Evolutionary conservation across 2,888 invertebrate species (phyloP).

Genomic region (Alloscopus bannaensis): DNA sequence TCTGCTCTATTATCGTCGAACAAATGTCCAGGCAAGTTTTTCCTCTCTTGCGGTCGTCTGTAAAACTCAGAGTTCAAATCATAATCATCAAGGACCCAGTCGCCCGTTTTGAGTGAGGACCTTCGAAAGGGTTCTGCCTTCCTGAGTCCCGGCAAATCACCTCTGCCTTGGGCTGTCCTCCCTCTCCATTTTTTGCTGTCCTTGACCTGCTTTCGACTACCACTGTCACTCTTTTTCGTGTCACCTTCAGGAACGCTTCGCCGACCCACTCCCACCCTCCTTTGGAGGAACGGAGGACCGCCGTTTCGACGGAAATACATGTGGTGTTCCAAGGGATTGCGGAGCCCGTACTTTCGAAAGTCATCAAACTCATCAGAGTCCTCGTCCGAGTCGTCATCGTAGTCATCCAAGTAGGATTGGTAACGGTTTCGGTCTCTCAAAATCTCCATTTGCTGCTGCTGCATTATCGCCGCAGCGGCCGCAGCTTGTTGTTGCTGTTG

Average conservation of each 20-base stretch:
- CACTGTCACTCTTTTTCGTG: constrained; percentile 6
- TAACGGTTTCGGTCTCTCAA: constrained; percentile 35
- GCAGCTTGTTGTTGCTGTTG: constrained; percentile 59
- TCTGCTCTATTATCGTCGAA: constrained; percentile 16
- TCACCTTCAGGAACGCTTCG: not conserved
- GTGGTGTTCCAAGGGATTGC: constrained; percentile 45
- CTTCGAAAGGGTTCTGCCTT: not conserved
- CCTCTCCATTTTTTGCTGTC: not conserved
- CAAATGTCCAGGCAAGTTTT: constrained; percentile 10
- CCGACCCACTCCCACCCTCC: constrained; percentile 8
- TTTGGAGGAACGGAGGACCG: not conserved
- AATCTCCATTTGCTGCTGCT: constrained; percentile 41
- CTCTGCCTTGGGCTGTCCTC: too few species aligned
- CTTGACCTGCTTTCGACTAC: too few species aligned
- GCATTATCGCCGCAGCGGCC: constrained; percentile 50
- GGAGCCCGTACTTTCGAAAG: constrained; percentile 23
- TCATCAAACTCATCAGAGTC: constrained; percentile 64
- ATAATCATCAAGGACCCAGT: constrained; percentile 64
- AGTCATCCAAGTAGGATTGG: constrained; percentile 46
- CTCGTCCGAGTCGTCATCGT: constrained; percentile 61
- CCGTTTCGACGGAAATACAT: constrained; percentile 35
- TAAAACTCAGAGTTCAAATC: constrained; percentile 61
- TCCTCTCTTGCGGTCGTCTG: constrained; percentile 21
- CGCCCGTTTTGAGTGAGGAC: constrained; percentile 35
- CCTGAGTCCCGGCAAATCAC: not conserved